These are phyloP conservation scores for Tribolium freemani DNA, from an alignment of 2,888 invertebrate genomes.

Conservation along the genomic window DNA sequence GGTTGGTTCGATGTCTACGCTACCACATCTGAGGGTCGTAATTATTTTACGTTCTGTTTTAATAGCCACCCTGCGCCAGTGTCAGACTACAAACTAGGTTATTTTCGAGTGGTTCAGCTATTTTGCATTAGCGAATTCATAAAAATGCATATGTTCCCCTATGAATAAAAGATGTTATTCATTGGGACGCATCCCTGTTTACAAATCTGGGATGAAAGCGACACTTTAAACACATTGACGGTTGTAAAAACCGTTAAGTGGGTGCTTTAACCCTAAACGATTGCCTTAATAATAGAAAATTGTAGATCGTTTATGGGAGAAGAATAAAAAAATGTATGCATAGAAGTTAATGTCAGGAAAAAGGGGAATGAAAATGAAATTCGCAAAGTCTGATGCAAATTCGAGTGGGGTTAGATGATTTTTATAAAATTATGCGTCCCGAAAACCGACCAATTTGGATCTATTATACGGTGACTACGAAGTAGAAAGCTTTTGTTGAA, in stretches of 20 bases:
- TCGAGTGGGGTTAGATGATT: slow-evolving; percentile 30
- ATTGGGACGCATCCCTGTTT: slow-evolving; percentile 25
- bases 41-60: slow-evolving; percentile 29
- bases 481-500: slow-evolving; percentile 41
- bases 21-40: slow-evolving; percentile 23
- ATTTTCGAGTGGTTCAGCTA: slow-evolving; percentile 2
- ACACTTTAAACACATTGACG: slow-evolving; percentile 9
- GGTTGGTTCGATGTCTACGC: slow-evolving; percentile 18
- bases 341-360: slow-evolving; percentile 1
- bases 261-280: slow-evolving; percentile 1
- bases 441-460: slow-evolving; percentile 36
- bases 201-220: slow-evolving; percentile 18
- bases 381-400: slow-evolving; percentile 24
- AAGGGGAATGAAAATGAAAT: slow-evolving; percentile 25
- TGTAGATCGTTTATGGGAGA: not conserved
- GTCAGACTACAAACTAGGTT: slow-evolving; percentile 3
- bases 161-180: slow-evolving; percentile 40
- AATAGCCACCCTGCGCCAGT: slow-evolving; percentile 17
- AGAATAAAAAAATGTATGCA: not conserved
- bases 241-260: slow-evolving; percentile 19
- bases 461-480: slow-evolving; percentile 37
- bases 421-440: slow-evolving; percentile 38
- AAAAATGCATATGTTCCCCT: slow-evolving; percentile 37
- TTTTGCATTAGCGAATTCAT: slow-evolving; percentile 37
- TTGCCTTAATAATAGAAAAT: slow-evolving; percentile 12